Evolutionary conservation across 37 sponge, comb jelly and placozoan genomes (phyloP).

Genomic region (Bolinopsis microptera): DNA sequence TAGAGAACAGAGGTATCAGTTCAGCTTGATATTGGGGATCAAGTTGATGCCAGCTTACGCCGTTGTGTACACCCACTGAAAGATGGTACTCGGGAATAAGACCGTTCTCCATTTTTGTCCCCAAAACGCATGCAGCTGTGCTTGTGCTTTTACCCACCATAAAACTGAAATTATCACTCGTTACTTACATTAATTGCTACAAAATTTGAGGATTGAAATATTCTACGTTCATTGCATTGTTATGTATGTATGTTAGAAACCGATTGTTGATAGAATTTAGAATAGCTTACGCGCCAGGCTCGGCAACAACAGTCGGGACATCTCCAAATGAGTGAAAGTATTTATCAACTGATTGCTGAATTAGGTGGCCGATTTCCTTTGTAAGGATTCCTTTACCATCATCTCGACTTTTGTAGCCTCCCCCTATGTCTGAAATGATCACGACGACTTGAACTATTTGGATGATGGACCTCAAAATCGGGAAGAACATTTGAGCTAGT

Average conservation of each 20-base stretch:
- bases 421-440: background rate
- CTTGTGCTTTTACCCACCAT: background rate
- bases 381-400: background rate
- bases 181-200: too few relatives aligned
- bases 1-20: background rate
- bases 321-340: background rate
- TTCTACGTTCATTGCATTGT: too few relatives aligned
- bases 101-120: background rate
- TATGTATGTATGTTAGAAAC: too few relatives aligned
- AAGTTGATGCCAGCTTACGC: background rate
- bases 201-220: too few relatives aligned
- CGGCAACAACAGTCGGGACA: background rate
- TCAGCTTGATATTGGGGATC: background rate
- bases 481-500: too few relatives aligned
- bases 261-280: too few relatives aligned
- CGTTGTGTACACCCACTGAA: background rate
- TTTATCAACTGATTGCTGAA: background rate
- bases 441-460: too few relatives aligned
- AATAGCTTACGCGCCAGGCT: conserved; percentile 30
- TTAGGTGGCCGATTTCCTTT: background rate
- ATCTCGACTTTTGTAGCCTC: background rate
- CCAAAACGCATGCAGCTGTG: background rate
- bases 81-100: background rate
- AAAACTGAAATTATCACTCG: background rate
- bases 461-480: too few relatives aligned